A percentile compares a stretch with the other conserved stretches of the same genome.
Conservation (phyloP, 2,797 vertebrate genomes). For the Cossypha caffra region DNA sequence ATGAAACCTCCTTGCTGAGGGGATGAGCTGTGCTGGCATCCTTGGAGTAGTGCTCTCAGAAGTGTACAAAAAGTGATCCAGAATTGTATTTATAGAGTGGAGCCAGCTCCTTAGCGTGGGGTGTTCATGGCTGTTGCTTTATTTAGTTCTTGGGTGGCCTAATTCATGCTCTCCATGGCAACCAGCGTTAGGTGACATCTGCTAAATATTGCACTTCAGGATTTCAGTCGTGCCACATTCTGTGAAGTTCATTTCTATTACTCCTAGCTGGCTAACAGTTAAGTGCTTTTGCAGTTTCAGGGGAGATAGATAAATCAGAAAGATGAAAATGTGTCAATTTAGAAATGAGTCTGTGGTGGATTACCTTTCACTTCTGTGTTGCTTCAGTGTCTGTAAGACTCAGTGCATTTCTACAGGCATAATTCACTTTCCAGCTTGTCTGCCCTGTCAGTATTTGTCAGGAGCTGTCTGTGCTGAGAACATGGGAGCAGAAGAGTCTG, state of each 20-base stretch:
- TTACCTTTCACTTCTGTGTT: background rate
- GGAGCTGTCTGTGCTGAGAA: background rate
- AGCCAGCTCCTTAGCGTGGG: constrained; percentile 5
- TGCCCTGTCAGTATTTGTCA: background rate
- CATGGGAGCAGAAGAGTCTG: background rate
- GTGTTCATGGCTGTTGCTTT: constrained; percentile 43
- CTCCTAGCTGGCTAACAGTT: background rate
- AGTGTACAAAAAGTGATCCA: constrained; percentile 39
- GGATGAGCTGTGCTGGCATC: background rate
- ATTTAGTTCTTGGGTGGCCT: constrained; percentile 64
- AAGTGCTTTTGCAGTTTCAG: constrained; percentile 13
- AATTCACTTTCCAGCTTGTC: background rate
- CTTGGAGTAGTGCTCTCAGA: background rate
- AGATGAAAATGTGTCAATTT: background rate
- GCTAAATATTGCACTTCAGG: constrained; percentile 52
- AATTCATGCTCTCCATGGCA: constrained; percentile 65
- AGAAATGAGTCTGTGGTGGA: background rate
- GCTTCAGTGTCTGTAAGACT: background rate
- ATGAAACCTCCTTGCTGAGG: background rate
- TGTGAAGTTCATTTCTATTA: background rate
- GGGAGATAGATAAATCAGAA: background rate
- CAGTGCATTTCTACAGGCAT: background rate
- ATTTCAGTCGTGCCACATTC: constrained; percentile 16
- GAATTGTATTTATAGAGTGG: constrained; percentile 48
- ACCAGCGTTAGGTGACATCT: constrained; percentile 52